Conservation (phyloP, 2,888 invertebrate species). For the Hipparchia semele region DNA sequence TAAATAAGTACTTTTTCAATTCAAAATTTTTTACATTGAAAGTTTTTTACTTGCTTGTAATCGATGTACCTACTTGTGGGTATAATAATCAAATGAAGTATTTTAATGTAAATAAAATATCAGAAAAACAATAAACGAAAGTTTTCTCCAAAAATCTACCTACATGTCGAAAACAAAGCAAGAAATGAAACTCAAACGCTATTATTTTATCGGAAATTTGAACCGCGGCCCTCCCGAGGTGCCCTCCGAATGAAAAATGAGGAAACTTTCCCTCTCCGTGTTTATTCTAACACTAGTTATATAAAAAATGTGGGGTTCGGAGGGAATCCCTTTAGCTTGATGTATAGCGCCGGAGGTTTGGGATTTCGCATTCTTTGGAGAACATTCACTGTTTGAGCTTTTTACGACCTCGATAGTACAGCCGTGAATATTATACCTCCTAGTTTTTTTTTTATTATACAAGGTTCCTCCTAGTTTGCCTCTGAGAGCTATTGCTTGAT, state of each 20-base stretch:
- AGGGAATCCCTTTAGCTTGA: conserved; percentile 56
- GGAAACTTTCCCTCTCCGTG: conserved; percentile 73
- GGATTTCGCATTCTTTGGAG: conserved; percentile 38
- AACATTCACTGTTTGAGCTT: conserved; percentile 6
- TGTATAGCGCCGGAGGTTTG: conserved; percentile 42
- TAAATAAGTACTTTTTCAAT: too few relatives aligned
- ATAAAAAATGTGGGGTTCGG: conserved; percentile 55
- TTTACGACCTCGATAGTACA: neutral
- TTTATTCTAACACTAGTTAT: conserved; percentile 78
- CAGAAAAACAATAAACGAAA: conserved; percentile 22
- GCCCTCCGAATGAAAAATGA: conserved; percentile 72
- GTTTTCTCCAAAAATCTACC: conserved; percentile 23
- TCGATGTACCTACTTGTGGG: too few relatives aligned
- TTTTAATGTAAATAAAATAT: neutral
- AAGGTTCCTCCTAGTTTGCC: too few relatives aligned
- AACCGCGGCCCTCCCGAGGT: conserved; percentile 59
- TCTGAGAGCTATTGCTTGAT: too few relatives aligned
- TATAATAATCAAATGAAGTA: neutral
- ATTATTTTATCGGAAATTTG: conserved; percentile 65
- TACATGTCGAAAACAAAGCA: conserved; percentile 50
- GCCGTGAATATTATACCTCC: neutral
- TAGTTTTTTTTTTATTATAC: too few relatives aligned
- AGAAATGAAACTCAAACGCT: conserved; percentile 57
- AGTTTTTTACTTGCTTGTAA: too few relatives aligned
- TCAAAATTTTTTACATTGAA: too few relatives aligned